Evolutionary conservation across 2,888 invertebrate species (phyloP).

Genomic region (Choreutis nemorana): DNA sequence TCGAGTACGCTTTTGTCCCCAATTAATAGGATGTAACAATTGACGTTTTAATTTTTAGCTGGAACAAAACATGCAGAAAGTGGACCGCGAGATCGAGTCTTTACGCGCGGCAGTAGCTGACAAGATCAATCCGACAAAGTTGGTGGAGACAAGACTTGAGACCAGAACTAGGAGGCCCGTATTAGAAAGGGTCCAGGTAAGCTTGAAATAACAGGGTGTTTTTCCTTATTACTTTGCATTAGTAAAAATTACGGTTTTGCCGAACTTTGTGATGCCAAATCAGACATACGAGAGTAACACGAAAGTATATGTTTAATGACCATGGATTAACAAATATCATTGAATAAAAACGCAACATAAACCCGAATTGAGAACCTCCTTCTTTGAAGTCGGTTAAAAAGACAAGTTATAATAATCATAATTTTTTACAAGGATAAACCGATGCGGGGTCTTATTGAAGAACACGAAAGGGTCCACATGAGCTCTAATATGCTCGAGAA

Average conservation of each 20-base stretch:
- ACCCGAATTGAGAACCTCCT: too few relatives aligned
- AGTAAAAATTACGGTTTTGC: too few relatives aligned
- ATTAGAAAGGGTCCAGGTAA: constrained; percentile 68
- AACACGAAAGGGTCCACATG: constrained; percentile 73
- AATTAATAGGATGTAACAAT: too few relatives aligned
- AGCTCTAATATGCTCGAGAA: constrained; percentile 70
- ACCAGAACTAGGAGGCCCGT: constrained; percentile 81
- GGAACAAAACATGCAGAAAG: constrained; percentile 80
- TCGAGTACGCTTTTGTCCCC: too few relatives aligned
- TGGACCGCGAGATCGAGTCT: constrained; percentile 78
- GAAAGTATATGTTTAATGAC: too few relatives aligned
- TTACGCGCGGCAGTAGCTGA: constrained; percentile 78
- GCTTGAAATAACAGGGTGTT: too few relatives aligned
- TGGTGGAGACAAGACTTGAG: constrained; percentile 88
- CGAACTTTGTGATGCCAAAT: too few relatives aligned
- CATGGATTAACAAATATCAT: too few relatives aligned
- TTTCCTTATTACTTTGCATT: too few relatives aligned
- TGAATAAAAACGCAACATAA: too few relatives aligned
- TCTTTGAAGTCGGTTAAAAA: too few relatives aligned
- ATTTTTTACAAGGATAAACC: constrained; percentile 69
- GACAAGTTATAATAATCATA: constrained; percentile 17
- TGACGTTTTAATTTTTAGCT: constrained; percentile 48
- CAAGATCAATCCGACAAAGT: constrained; percentile 81
- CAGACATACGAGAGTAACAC: too few relatives aligned
- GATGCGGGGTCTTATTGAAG: constrained; percentile 76